Evolutionary conservation across 2,113 vertebrate species (phyloP).

Genomic region (Passer domesticus): DNA sequence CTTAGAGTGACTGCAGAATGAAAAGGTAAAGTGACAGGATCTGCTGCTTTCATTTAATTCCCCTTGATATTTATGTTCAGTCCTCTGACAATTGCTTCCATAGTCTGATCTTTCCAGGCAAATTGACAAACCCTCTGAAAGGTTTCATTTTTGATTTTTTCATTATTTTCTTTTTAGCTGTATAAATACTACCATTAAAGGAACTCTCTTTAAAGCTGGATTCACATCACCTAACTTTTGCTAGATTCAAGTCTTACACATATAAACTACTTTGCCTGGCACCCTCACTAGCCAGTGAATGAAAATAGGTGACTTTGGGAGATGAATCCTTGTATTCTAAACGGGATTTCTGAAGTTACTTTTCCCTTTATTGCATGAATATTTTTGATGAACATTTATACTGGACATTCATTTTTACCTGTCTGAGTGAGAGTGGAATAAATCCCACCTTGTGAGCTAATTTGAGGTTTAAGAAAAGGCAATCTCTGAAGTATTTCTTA

Average conservation of each 20-base stretch:
- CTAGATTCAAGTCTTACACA: not conserved
- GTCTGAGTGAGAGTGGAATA: not conserved
- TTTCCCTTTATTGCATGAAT: not conserved
- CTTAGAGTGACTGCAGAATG: not conserved
- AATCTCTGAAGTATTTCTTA: not conserved
- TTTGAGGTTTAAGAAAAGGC: not conserved
- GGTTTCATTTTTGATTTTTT: not conserved
- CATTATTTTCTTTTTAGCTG: not conserved
- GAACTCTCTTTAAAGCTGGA: not conserved
- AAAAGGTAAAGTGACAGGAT: not conserved
- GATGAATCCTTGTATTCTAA: not conserved
- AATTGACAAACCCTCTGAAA: not conserved
- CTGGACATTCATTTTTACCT: not conserved
- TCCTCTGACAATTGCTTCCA: not conserved
- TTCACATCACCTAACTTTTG: not conserved
- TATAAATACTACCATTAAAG: not conserved
- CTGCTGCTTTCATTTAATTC: not conserved
- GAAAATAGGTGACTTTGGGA: not conserved
- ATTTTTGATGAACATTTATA: not conserved
- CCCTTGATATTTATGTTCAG: not conserved
- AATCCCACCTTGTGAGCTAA: not conserved
- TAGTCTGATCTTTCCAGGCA: not conserved
- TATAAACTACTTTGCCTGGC: not conserved
- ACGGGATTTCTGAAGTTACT: not conserved
- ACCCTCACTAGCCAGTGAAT: not conserved